These are phyloP conservation scores for Percina caprodes DNA, from an alignment of 2,113 vertebrate species.

Conservation along the genomic window DNA sequence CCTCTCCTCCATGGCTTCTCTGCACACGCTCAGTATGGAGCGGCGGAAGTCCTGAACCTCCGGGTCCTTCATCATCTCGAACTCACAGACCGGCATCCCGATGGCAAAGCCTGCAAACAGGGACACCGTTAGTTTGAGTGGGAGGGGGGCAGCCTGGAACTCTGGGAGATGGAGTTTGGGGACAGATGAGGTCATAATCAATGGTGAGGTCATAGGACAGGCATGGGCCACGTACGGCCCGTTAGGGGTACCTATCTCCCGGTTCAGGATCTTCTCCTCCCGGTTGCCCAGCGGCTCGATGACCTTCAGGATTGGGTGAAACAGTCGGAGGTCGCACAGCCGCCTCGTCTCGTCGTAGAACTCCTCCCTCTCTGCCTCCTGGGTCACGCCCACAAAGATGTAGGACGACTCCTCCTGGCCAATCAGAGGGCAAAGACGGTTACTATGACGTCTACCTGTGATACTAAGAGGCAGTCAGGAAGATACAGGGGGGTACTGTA, in stretches of 20 bases:
- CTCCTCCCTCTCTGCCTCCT: constrained; percentile 87
- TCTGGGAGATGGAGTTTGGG: not conserved
- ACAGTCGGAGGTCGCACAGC: constrained; percentile 85
- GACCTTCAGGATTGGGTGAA: constrained; percentile 87
- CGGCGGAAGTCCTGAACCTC: constrained; percentile 80
- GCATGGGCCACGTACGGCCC: too few relatives aligned
- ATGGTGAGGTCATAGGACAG: too few relatives aligned
- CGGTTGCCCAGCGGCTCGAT: constrained; percentile 86
- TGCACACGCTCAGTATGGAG: constrained; percentile 82
- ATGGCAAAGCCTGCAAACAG: constrained; percentile 81
- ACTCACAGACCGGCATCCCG: constrained; percentile 86
- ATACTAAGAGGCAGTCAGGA: too few relatives aligned
- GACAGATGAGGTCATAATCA: not conserved
- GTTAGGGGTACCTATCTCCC: constrained; percentile 82
- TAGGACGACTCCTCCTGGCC: constrained; percentile 86
- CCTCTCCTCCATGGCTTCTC: constrained; percentile 86
- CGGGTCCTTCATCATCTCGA: constrained; percentile 79
- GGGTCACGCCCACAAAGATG: constrained; percentile 88
- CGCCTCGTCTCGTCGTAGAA: constrained; percentile 86
- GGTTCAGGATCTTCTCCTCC: constrained; percentile 87
- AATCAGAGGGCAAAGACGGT: constrained; percentile 40
- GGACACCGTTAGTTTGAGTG: not conserved
- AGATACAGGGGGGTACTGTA: too few relatives aligned
- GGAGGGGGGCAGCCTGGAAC: not conserved
- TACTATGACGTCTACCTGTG: not conserved